These are phyloP conservation scores for Megastigmus dorsalis DNA, from an alignment of 2,888 invertebrate genomes.

Conservation along the genomic window DNA sequence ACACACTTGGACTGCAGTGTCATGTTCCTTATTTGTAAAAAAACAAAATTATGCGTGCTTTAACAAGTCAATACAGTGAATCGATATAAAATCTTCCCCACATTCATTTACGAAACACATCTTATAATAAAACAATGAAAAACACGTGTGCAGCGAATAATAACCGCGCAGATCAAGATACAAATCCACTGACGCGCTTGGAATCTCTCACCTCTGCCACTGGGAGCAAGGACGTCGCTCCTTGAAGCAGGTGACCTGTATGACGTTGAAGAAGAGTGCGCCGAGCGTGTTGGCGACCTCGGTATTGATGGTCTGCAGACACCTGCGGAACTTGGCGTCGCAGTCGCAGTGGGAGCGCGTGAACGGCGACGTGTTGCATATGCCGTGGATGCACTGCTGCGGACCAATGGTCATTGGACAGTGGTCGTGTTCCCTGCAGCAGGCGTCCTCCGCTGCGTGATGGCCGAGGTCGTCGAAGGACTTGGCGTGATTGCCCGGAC, in stretches of 20 bases:
- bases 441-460: slow-evolving; percentile 80
- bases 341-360: slow-evolving; percentile 86
- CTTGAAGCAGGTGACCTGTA: slow-evolving; percentile 84
- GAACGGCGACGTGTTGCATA: slow-evolving; percentile 82
- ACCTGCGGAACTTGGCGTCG: slow-evolving; percentile 82
- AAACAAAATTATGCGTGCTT: too few relatives aligned
- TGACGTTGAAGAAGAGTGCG: slow-evolving; percentile 85
- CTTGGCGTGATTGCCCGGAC: slow-evolving; percentile 80
- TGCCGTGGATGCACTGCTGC: slow-evolving; percentile 79
- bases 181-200: neutral
- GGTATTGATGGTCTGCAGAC: slow-evolving; percentile 81
- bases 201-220: slow-evolving; percentile 78
- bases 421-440: slow-evolving; percentile 85
- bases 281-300: slow-evolving; percentile 83
- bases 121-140: too few relatives aligned
- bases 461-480: slow-evolving; percentile 81
- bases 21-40: too few relatives aligned
- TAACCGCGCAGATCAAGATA: too few relatives aligned
- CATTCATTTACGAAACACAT: too few relatives aligned
- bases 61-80: too few relatives aligned
- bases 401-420: slow-evolving; percentile 80
- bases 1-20: too few relatives aligned
- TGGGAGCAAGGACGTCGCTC: slow-evolving; percentile 80
- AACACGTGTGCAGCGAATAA: too few relatives aligned
- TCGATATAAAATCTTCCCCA: too few relatives aligned